phyloP scores from a whole-genome alignment of 2,113 vertebrate genomes.

The Copsychus sechellarum region DNA sequence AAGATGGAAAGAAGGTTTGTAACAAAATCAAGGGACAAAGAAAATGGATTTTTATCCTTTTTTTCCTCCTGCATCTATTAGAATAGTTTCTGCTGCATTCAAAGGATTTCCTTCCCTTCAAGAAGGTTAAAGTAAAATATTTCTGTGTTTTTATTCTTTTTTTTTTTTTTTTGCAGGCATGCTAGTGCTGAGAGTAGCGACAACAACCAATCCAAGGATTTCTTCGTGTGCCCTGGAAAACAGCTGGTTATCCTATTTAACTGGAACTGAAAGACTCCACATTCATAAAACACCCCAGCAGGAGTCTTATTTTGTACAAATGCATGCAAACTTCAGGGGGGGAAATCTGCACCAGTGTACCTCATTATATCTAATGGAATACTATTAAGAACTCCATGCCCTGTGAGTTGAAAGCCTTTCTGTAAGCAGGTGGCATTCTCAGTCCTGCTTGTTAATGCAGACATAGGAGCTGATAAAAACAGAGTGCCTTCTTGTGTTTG shows the following conservation, averaged over 20 bases:
- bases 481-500: neutral
- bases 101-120: neutral
- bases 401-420: neutral
- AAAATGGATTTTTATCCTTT: neutral
- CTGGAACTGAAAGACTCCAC: neutral
- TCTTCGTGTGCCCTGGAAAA: neutral
- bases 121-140: neutral
- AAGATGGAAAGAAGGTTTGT: constrained; percentile 4
- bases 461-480: neutral
- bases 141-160: neutral
- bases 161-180: neutral
- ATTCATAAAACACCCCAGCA: constrained; percentile 23
- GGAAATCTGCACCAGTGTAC: neutral
- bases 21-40: constrained; percentile 1
- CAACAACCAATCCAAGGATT: neutral
- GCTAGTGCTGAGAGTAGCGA: neutral
- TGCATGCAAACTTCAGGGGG: neutral
- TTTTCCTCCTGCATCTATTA: neutral
- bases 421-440: constrained; percentile 44
- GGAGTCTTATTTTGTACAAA: constrained; percentile 21
- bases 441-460: neutral
- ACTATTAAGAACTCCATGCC: constrained; percentile 11
- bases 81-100: neutral
- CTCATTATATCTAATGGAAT: constrained; percentile 31
- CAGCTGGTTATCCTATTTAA: constrained; percentile 32